A percentile compares a stretch with the other conserved stretches of the same genome.
phyloP scores from a whole-genome alignment of 1,140 invertebrate genomes.

The Reticulitermes speratus region DNA sequence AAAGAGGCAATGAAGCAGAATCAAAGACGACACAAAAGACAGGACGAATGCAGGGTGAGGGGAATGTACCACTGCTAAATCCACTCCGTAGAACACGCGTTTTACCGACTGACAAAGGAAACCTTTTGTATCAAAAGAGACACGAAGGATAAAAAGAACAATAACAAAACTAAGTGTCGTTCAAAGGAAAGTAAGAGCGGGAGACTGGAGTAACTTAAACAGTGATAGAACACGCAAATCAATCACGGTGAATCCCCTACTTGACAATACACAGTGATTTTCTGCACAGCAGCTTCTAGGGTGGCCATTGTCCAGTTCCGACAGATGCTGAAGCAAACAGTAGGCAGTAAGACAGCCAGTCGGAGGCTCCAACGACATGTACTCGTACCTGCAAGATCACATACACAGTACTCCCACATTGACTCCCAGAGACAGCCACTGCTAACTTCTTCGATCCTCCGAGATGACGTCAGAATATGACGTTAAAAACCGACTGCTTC shows the following conservation, averaged over 20 bases:
- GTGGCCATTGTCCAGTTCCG: too few species aligned
- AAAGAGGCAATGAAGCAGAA: conserved; percentile 10
- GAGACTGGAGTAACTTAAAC: background rate
- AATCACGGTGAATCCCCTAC: background rate
- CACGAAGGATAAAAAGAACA: background rate
- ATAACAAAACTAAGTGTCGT: conserved; percentile 4
- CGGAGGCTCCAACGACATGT: too few species aligned
- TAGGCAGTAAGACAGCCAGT: too few species aligned
- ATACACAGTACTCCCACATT: too few species aligned
- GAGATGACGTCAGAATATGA: too few species aligned
- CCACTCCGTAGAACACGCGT: background rate
- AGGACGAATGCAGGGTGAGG: background rate
- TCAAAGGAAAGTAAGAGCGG: background rate
- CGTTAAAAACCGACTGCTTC: too few species aligned
- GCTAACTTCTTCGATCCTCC: too few species aligned
- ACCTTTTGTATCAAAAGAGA: background rate
- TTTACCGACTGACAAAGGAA: background rate
- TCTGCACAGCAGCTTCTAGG: too few species aligned
- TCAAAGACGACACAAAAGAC: background rate
- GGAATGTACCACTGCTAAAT: background rate
- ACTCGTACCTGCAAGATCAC: too few species aligned
- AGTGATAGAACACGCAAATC: background rate
- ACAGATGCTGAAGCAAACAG: too few species aligned
- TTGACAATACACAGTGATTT: background rate
- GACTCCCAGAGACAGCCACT: too few species aligned